Conservation (phyloP, 2,113 vertebrate genomes). For the Syngnathus typhle region DNA sequence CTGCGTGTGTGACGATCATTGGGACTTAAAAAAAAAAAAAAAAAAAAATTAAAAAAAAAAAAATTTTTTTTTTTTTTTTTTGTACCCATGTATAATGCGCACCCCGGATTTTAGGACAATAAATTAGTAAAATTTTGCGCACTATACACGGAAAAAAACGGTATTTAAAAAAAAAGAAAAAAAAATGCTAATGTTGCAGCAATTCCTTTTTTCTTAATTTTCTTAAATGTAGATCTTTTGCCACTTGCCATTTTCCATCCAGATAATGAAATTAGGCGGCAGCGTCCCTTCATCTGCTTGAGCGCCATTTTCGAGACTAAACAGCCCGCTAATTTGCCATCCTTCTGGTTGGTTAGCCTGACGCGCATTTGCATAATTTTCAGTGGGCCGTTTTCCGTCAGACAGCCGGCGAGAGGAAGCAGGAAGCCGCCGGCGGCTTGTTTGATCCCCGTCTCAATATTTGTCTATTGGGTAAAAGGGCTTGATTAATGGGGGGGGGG, state of each 20-base stretch:
- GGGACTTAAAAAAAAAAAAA: too few species aligned
- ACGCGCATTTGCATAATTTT: constrained; percentile 63
- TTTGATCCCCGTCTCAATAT: constrained; percentile 55
- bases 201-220: constrained; percentile 46
- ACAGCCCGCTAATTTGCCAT: constrained; percentile 59
- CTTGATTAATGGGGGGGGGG: constrained; percentile 12
- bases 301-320: constrained; percentile 57
- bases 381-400: constrained; percentile 34
- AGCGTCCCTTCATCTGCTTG: constrained; percentile 58
- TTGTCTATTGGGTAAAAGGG: constrained; percentile 29
- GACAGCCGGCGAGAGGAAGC: constrained; percentile 38
- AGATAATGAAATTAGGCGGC: constrained; percentile 60
- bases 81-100: too few species aligned
- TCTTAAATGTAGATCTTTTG: constrained; percentile 19
- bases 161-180: background rate
- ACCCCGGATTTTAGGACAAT: too few species aligned
- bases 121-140: too few species aligned
- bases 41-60: too few species aligned
- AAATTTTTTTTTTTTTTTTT: too few species aligned
- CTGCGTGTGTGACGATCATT: too few species aligned
- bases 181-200: constrained; percentile 25
- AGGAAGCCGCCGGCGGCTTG: constrained; percentile 44
- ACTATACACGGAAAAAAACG: too few species aligned
- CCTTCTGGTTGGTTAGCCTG: constrained; percentile 62
- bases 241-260: constrained; percentile 16